Conservation (phyloP, 2,888 invertebrate genomes). For the Silvanus unidentatus region DNA sequence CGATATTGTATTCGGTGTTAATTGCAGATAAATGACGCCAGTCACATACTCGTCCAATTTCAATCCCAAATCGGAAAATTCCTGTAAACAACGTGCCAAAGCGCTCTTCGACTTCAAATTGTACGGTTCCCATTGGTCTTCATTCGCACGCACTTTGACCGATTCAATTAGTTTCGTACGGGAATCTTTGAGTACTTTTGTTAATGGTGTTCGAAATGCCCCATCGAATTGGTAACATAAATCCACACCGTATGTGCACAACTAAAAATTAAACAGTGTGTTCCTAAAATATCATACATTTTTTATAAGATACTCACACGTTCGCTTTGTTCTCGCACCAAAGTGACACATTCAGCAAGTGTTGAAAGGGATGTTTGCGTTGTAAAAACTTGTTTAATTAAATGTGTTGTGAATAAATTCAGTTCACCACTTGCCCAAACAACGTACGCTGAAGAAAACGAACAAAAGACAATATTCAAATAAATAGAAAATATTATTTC, state of each 20-base stretch:
- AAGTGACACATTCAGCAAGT: constrained; percentile 79
- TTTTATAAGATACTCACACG: too few species aligned
- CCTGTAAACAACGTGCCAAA: constrained; percentile 62
- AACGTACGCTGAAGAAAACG: constrained; percentile 73
- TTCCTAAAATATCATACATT: too few species aligned
- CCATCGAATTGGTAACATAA: constrained; percentile 87
- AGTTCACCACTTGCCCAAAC: constrained; percentile 88
- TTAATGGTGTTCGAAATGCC: constrained; percentile 70
- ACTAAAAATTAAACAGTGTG: constrained; percentile 38
- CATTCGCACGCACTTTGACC: constrained; percentile 66
- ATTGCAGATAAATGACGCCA: constrained; percentile 63
- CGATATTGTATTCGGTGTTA: constrained; percentile 74
- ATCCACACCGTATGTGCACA: constrained; percentile 72
- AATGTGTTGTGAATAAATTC: constrained; percentile 70
- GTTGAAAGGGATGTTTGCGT: constrained; percentile 80
- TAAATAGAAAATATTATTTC: neutral
- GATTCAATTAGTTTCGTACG: constrained; percentile 78
- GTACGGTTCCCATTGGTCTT: constrained; percentile 81
- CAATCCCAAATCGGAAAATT: constrained; percentile 65
- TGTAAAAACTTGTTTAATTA: constrained; percentile 83
- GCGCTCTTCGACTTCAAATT: constrained; percentile 71
- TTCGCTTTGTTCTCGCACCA: constrained; percentile 69
- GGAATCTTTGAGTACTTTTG: constrained; percentile 69
- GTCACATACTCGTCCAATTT: constrained; percentile 60
- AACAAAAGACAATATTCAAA: constrained; percentile 18